A percentile compares a stretch with the other conserved stretches of the same genome.
Evolutionary conservation across 2,113 vertebrate species (phyloP).

Genomic region (Dunckerocampus dactyliophorus): DNA sequence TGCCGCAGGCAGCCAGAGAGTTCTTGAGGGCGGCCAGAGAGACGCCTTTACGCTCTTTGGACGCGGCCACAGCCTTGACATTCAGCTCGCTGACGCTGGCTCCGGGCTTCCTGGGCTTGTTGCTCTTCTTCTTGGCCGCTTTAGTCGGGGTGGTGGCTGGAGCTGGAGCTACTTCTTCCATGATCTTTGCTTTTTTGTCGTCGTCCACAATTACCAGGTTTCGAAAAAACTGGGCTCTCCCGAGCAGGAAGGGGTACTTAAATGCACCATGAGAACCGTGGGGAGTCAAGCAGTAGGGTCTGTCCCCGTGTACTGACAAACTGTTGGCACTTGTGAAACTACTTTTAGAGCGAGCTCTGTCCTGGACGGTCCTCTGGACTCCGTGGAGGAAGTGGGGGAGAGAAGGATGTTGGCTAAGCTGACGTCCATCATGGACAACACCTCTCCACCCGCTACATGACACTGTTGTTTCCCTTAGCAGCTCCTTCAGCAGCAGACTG

Average conservation of each 20-base stretch:
- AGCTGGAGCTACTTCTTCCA: conserved; percentile 37
- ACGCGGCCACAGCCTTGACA: conserved; percentile 19
- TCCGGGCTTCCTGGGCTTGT: not conserved
- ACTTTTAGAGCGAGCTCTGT: too few species aligned
- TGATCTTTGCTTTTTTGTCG: conserved; percentile 8
- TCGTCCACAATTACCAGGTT: too few species aligned
- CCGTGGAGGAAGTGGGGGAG: too few species aligned
- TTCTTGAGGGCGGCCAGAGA: conserved; percentile 18
- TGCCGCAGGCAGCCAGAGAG: conserved; percentile 4
- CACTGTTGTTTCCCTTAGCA: too few species aligned
- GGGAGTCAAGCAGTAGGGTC: conserved; percentile 36
- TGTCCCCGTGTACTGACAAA: too few species aligned
- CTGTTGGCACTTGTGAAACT: too few species aligned
- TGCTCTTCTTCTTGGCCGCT: conserved; percentile 11
- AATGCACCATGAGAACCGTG: conserved; percentile 39
- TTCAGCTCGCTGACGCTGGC: conserved; percentile 21
- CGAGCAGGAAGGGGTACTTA: conserved; percentile 6
- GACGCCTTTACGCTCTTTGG: conserved; percentile 19
- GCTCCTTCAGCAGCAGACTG: too few species aligned
- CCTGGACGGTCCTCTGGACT: too few species aligned
- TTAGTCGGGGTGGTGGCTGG: conserved; percentile 5
- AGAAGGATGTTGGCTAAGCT: too few species aligned
- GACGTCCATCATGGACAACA: too few species aligned
- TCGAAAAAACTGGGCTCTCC: too few species aligned
- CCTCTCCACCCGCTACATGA: too few species aligned